Conservation (phyloP, 2,113 vertebrate species). For the Aplodontia rufa region DNA sequence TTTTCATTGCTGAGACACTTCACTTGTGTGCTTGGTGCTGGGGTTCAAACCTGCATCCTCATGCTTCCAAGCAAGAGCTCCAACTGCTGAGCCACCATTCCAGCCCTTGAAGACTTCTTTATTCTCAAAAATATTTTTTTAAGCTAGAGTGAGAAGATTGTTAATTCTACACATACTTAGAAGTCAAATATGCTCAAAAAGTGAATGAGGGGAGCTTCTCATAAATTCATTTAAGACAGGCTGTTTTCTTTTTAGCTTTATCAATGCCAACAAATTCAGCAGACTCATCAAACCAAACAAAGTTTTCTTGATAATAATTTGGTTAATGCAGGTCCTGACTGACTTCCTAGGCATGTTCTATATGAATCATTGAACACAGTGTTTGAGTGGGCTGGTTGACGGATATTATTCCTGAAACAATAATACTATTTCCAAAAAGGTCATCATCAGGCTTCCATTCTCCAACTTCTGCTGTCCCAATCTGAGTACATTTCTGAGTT, state of each 20-base stretch:
- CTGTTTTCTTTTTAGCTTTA: background rate
- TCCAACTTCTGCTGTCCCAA: background rate
- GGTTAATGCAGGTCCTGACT: background rate
- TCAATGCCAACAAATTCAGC: background rate
- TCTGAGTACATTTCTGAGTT: background rate
- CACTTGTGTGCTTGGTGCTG: no score
- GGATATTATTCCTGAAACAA: background rate
- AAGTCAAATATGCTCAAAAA: background rate
- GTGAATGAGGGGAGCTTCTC: background rate
- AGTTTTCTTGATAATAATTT: background rate
- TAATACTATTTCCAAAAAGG: background rate
- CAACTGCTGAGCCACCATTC: no score
- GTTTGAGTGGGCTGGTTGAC: background rate
- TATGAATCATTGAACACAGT: background rate
- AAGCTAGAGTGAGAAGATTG: background rate
- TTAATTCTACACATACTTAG: background rate
- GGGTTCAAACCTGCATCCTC: no score
- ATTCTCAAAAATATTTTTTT: background rate
- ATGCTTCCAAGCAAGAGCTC: no score
- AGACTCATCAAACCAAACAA: background rate
- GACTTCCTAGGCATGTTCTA: background rate
- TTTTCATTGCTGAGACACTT: no score
- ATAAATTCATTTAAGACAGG: background rate
- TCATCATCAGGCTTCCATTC: background rate
- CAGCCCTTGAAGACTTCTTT: background rate